Base-by-base conservation (phyloP, 2,888 invertebrate species). In the Liopterus haemorrhoidalis region DNA sequence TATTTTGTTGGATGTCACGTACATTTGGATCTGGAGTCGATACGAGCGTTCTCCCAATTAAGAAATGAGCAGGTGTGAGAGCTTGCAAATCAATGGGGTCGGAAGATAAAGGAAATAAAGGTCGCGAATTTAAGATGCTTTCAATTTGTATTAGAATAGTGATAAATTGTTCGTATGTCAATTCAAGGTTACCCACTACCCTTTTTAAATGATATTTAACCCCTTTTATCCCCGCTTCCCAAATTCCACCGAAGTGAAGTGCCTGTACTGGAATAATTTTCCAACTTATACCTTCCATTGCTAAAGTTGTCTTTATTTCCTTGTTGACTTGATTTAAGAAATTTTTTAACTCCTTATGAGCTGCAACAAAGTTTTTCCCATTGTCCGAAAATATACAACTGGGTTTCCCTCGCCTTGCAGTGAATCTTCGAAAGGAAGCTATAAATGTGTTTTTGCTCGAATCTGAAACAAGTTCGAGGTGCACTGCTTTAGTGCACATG, bases 21-120 rank as follows among this genome's bases (percentile, higher is more conserved):
- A 58, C 24, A 16, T 57, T 49, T 2, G 49, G 49, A 9, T 61
- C 57, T 1, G 59, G 55, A 4, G 59, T 6, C 0, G 49, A 25
- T 1, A 37, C 56, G 4, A 61, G 15, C 2, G 57, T 43, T 32
- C 39, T 27, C 8, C 57, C 59, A 32, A 59, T 54, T 0, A 64
- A 41, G 25, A 62, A 57, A 46, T 62, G 61, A 3, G 55, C 57
- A 12, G 59, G 61, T 4, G 58, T 59, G 1, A 61, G 40, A 2
- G 50, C 49, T 4, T 40, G 18, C 5, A 53, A 38, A 24, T 57
- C 55, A 8, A 28, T 6, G 0, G 55, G 46, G 43, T 58, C 52
- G 1, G 49, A 25, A 1, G 57, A 54, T 2, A 56, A 4, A 4
- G 54, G 52, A 9, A 46, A 45, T 2, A 57, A 19, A 9, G 54